Evolutionary conservation across 2,113 vertebrate genomes (phyloP).

Genomic region (Burhinus oedicnemus): DNA sequence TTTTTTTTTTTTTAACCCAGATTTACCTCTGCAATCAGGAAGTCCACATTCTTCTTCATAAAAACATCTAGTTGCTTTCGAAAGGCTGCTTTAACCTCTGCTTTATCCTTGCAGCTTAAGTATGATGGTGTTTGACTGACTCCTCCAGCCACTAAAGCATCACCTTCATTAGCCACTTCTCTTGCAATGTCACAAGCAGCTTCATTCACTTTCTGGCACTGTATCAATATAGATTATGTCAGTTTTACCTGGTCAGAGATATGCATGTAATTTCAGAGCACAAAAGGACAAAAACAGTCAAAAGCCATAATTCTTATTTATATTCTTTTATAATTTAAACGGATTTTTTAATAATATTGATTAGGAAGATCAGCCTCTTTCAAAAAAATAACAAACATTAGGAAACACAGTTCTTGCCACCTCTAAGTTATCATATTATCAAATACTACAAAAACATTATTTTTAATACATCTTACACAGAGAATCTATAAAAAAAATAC

Average conservation of each 20-base stretch:
- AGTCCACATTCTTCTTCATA: constrained; percentile 90
- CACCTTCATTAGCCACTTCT: constrained; percentile 90
- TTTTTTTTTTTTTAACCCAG: background rate
- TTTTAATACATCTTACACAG: background rate
- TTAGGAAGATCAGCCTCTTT: background rate
- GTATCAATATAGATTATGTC: background rate
- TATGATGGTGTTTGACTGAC: constrained; percentile 92
- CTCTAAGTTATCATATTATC: background rate
- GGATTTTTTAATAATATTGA: background rate
- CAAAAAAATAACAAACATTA: background rate
- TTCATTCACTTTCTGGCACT: constrained; percentile 93
- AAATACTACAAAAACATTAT: background rate
- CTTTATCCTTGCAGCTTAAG: constrained; percentile 91
- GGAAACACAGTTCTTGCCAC: background rate
- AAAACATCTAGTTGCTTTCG: constrained; percentile 90
- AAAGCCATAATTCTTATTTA: background rate
- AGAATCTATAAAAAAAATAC: background rate
- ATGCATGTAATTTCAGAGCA: background rate
- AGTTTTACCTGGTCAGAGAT: background rate
- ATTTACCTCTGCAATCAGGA: constrained; percentile 94
- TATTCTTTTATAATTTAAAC: background rate
- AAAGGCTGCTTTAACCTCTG: constrained; percentile 89
- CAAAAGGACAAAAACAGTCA: background rate
- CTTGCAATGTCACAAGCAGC: constrained; percentile 94
- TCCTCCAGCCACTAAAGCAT: constrained; percentile 95